phyloP scores from a whole-genome alignment of 2,888 invertebrate genomes.

The Calameuta pallipes region DNA sequence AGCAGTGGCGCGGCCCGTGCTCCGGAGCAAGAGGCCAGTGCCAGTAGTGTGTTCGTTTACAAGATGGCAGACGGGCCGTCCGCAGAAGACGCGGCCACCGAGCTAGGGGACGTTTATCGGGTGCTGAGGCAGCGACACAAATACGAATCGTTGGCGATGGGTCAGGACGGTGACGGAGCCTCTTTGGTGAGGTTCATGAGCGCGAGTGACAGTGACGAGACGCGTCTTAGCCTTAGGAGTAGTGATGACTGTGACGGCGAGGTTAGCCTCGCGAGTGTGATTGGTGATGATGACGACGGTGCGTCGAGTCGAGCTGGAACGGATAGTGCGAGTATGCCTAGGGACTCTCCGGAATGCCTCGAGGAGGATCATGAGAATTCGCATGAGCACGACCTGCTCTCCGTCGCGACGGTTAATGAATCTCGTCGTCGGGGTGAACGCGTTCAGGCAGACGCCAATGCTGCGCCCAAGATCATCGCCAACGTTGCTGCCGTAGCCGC shows the following conservation, averaged over 20 bases:
- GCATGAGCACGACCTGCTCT: background rate
- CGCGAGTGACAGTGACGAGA: conserved; percentile 71
- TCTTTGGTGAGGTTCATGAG: conserved; percentile 66
- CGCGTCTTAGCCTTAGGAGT: conserved; percentile 48
- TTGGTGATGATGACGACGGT: conserved; percentile 29
- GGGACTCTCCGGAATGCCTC: conserved; percentile 48
- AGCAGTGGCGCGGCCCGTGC: conserved; percentile 27
- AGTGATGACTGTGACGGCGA: conserved; percentile 26
- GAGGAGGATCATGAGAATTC: conserved; percentile 62
- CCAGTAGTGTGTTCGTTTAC: conserved; percentile 72
- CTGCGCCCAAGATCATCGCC: conserved; percentile 34
- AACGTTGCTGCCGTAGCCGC: conserved; percentile 38
- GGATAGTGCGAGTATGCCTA: background rate
- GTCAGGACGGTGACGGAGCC: conserved; percentile 50
- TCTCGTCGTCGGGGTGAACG: conserved; percentile 17
- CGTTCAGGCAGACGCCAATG: conserved; percentile 34
- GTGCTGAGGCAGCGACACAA: conserved; percentile 52
- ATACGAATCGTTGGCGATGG: conserved; percentile 38
- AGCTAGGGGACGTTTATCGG: conserved; percentile 62
- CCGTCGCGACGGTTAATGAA: background rate
- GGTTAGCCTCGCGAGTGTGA: conserved; percentile 23
- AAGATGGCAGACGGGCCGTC: conserved; percentile 87
- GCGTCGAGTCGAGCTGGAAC: background rate
- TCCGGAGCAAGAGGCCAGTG: conserved; percentile 32
- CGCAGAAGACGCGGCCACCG: conserved; percentile 72